Conservation (phyloP, 2,888 invertebrate genomes). For the Catocala nupta region DNA sequence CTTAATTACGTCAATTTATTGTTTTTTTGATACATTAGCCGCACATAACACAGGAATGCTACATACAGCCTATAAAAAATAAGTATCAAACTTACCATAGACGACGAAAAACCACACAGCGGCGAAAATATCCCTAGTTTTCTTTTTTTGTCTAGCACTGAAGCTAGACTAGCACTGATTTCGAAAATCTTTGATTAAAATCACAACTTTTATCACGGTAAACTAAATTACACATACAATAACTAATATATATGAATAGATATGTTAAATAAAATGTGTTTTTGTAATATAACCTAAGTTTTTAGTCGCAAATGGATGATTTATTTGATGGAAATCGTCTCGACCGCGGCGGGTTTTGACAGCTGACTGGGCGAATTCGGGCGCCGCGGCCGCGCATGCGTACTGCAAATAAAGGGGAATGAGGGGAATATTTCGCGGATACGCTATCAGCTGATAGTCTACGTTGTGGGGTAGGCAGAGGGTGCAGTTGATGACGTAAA, state of each 20-base stretch:
- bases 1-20: too few relatives aligned
- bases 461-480: conserved; percentile 15
- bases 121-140: conserved; percentile 22
- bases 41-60: not conserved
- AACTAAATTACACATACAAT: not conserved
- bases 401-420: conserved; percentile 39
- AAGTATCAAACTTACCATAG: conserved; percentile 2
- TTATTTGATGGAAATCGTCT: conserved; percentile 34
- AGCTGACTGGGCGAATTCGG: conserved; percentile 69
- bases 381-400: conserved; percentile 66
- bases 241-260: not conserved
- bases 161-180: conserved; percentile 22
- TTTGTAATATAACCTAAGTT: conserved; percentile 39
- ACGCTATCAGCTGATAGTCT: conserved; percentile 47
- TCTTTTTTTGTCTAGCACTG: conserved; percentile 46
- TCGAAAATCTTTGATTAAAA: conserved; percentile 3
- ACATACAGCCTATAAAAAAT: conserved; percentile 1
- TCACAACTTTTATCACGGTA: conserved; percentile 5
- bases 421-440: conserved; percentile 47
- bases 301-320: conserved; percentile 25
- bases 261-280: not conserved
- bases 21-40: not conserved
- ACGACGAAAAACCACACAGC: conserved; percentile 22
- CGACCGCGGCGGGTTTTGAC: conserved; percentile 64
- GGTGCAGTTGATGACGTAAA: conserved; percentile 13